These are phyloP conservation scores for Anas capensis DNA, from an alignment of 2,797 vertebrate species.

Conservation along the genomic window DNA sequence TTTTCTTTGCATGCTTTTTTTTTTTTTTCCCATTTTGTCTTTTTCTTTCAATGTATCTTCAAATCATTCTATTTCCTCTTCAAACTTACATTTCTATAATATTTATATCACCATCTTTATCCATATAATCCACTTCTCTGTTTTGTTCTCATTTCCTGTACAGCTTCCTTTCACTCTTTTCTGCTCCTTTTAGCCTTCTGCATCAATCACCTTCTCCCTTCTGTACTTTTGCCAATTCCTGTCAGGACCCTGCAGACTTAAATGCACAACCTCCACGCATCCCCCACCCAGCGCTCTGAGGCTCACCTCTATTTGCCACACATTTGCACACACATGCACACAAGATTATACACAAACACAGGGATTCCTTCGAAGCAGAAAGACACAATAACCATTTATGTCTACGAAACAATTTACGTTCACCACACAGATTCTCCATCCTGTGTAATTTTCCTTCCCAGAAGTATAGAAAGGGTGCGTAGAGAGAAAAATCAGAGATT, in stretches of 20 bases:
- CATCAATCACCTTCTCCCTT: not conserved
- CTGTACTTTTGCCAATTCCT: not conserved
- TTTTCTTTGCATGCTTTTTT: not conserved
- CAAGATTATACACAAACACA: not conserved
- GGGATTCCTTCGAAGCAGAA: not conserved
- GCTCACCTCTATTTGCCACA: not conserved
- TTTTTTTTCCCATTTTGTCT: not conserved
- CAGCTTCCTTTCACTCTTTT: not conserved
- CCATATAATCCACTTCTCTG: not conserved
- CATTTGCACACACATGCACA: accelerated
- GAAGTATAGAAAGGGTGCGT: accelerated
- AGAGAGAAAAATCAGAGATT: not conserved
- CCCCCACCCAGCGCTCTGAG: not conserved
- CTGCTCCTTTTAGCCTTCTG: not conserved
- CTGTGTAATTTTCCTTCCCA: accelerated
- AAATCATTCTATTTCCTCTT: not conserved
- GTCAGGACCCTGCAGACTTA: not conserved
- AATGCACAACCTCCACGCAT: not conserved
- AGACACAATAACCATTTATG: accelerated
- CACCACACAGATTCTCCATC: not conserved
- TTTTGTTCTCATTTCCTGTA: not conserved
- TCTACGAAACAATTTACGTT: not conserved
- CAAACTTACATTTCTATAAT: not conserved
- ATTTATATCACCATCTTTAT: not conserved
- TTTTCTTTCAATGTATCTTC: not conserved